These are phyloP conservation scores for Dicranocentrus wangi DNA, from an alignment of 2,888 invertebrate species.

Conservation along the genomic window DNA sequence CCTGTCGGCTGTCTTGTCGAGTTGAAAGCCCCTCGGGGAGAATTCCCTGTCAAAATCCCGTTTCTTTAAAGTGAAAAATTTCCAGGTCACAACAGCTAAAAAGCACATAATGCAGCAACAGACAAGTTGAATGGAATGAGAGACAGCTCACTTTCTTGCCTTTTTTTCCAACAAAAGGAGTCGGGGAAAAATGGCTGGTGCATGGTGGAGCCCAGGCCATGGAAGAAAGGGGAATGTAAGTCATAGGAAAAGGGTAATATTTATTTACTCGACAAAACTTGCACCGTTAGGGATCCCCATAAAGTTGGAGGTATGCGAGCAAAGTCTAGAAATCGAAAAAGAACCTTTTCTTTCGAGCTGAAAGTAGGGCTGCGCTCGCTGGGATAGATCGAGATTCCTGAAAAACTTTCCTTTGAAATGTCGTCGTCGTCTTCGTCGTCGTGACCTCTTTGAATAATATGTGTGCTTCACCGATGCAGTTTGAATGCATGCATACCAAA, in stretches of 20 bases:
- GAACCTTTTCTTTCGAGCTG: too few relatives aligned
- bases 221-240: too few relatives aligned
- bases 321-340: too few relatives aligned
- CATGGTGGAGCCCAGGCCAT: too few relatives aligned
- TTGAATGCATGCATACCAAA: slow-evolving; percentile 57
- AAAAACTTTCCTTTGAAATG: slow-evolving; percentile 53
- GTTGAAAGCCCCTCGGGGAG: slow-evolving; percentile 61
- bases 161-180: not conserved
- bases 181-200: too few relatives aligned
- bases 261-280: too few relatives aligned
- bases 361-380: too few relatives aligned
- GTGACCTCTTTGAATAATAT: slow-evolving; percentile 62
- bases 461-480: slow-evolving; percentile 53
- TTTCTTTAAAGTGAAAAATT: slow-evolving; percentile 64
- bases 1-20: slow-evolving; percentile 62
- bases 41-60: slow-evolving; percentile 61
- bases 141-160: slow-evolving; percentile 33
- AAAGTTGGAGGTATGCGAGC: too few relatives aligned
- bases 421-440: slow-evolving; percentile 41
- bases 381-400: too few relatives aligned
- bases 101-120: slow-evolving; percentile 21
- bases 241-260: too few relatives aligned
- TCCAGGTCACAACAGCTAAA: slow-evolving; percentile 56
- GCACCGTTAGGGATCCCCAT: too few relatives aligned
- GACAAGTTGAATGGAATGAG: slow-evolving; percentile 38